Base-by-base conservation (phyloP, 2,888 invertebrate genomes). In the Plebejus argus region DNA sequence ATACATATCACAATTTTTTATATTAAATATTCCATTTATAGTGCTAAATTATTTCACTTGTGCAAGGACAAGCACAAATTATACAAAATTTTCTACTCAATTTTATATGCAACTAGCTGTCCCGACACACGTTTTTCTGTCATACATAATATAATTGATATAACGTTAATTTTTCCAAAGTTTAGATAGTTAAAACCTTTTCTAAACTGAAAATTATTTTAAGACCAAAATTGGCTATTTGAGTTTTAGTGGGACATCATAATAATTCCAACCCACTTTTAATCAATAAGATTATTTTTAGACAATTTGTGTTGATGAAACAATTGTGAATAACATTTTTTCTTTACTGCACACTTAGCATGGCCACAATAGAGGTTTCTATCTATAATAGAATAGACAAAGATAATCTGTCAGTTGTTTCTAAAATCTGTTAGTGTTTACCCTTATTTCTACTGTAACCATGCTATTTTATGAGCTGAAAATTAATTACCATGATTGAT, bases 11-110 rank as follows among this genome's bases (percentile, higher is more conserved):
- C 74, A 74, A 28, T 74, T 49, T 49, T 74, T 74, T 53, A 74
- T 76, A 78, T 61, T 53, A 71, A 58, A 77, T 71, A 71, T 33
- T 77, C 56, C 35, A 71, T 77, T 71, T 20, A 56, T 56, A 53
- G 53, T 56, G 70, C 23, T 33, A 20, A 70, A 70, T 3, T 23
- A 23, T n/a, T n/a, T 23, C 28, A 49, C 33, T 45, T 35, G 66
- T 49, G 70, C 28, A 74, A 74, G 53, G 28, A 74, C 53, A 74
- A 53, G 49, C 74, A 18, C 23, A 74, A 45, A 45, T 74, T 28
- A 15, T 53, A 74, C 39, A 39, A 39, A 45, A 45, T 15, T 20
- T 23, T 72, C 45, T 72, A 72, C 39, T 45, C 10, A 53, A 12
- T 45, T 20, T n/a, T 71, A n/a, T 71, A 71, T 39, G 35, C 28